phyloP scores from a whole-genome alignment of 2,797 vertebrate genomes.

The Tapirus indicus region DNA sequence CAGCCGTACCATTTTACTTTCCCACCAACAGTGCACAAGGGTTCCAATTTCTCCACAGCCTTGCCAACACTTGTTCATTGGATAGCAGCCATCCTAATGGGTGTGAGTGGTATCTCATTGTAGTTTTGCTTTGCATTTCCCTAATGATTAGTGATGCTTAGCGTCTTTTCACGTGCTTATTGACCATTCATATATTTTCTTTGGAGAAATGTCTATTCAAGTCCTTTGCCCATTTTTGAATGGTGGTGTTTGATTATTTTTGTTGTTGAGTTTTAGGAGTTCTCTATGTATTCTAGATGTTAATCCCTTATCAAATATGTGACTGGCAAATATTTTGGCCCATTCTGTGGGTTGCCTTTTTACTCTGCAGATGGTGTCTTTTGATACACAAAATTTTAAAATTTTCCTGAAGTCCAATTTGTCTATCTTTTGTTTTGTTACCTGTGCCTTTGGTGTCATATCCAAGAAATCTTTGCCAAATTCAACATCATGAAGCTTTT shows the following conservation, averaged over 20 bases:
- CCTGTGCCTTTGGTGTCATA: background rate
- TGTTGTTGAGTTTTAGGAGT: background rate
- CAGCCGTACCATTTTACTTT: background rate
- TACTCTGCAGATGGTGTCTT: background rate
- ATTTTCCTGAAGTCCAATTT: background rate
- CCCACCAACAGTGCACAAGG: background rate
- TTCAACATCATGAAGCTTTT: background rate
- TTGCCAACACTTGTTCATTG: background rate
- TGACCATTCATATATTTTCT: background rate
- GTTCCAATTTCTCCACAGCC: background rate
- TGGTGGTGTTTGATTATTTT: background rate
- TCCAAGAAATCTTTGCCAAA: conserved; percentile 1
- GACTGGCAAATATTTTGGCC: background rate
- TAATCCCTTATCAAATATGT: background rate
- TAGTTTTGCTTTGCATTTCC: background rate
- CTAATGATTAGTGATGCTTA: background rate
- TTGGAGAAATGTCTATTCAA: background rate
- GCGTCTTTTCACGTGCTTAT: background rate
- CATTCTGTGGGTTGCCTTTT: background rate
- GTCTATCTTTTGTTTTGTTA: background rate
- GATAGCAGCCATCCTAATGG: background rate
- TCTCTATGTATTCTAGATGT: background rate
- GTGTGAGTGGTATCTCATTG: background rate
- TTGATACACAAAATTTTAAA: background rate
- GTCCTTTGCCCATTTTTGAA: background rate